phyloP scores from a whole-genome alignment of 2,113 vertebrate genomes.

The Parus major region DNA sequence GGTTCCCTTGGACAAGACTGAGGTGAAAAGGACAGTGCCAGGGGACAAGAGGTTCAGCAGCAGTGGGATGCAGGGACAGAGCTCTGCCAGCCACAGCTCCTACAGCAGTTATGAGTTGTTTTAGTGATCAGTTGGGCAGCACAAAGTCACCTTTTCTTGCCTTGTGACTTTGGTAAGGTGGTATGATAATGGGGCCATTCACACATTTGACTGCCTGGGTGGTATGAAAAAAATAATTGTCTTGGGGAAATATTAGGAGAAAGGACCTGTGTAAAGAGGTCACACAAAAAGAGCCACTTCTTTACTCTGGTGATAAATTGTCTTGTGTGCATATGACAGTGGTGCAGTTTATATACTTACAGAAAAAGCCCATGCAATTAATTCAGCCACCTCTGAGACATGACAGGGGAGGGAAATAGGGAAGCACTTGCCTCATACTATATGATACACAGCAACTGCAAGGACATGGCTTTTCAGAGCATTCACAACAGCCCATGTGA shows the following conservation, averaged over 20 bases:
- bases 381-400: background rate
- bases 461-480: background rate
- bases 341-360: background rate
- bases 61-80: background rate
- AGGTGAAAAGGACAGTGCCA: background rate
- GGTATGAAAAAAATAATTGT: background rate
- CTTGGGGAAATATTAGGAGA: background rate
- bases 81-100: background rate
- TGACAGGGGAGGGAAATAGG: background rate
- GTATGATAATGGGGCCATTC: background rate
- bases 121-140: background rate
- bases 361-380: background rate
- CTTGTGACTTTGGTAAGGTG: background rate
- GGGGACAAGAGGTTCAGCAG: background rate
- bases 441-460: background rate
- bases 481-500: background rate
- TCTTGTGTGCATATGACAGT: background rate
- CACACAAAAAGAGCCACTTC: background rate
- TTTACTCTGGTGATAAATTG: background rate
- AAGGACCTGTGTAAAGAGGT: background rate
- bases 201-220: fast-evolving
- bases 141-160: background rate
- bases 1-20: background rate
- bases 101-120: background rate
- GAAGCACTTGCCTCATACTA: background rate